phyloP scores from a whole-genome alignment of 2,888 invertebrate genomes.

The Drosophila greeni region DNA sequence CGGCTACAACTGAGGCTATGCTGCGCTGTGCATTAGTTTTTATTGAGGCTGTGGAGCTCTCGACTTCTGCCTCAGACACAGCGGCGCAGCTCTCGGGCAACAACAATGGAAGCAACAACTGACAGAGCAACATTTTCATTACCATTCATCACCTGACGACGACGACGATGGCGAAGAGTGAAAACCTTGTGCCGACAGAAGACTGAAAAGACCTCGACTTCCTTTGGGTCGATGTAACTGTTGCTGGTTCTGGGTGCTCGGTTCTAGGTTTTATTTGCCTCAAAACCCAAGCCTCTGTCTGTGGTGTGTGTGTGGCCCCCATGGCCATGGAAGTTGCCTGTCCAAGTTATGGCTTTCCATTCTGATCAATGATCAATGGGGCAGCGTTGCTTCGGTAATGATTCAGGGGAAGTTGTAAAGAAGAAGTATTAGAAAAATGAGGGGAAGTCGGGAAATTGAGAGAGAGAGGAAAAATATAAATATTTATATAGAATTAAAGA shows the following conservation, averaged over 20 bases:
- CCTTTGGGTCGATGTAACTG: conserved; percentile 66
- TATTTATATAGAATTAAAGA: not conserved
- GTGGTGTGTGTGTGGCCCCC: conserved; percentile 51
- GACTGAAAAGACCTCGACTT: conserved; percentile 68
- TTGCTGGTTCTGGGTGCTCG: conserved; percentile 12
- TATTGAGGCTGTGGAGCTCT: conserved; percentile 71
- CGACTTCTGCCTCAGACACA: conserved; percentile 56
- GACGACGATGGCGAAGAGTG: conserved; percentile 30
- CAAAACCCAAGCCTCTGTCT: conserved; percentile 5
- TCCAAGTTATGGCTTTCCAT: conserved; percentile 42
- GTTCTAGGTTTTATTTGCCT: conserved; percentile 14
- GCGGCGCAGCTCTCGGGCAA: conserved; percentile 58
- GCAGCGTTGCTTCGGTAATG: conserved; percentile 11
- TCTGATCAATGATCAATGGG: conserved; percentile 43
- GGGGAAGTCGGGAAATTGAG: not conserved
- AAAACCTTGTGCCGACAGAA: conserved; percentile 65
- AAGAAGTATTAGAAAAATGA: not conserved
- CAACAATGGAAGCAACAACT: conserved; percentile 48
- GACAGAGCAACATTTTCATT: conserved; percentile 74
- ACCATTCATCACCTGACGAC: conserved; percentile 73
- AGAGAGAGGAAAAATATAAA: not conserved
- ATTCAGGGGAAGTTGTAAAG: conserved; percentile 22
- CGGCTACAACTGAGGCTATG: conserved; percentile 52
- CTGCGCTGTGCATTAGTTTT: conserved; percentile 70
- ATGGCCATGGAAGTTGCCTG: conserved; percentile 64